Percentiles rank a stretch among this genome's conserved stretches.
These are phyloP conservation scores for Drosophila flavopinicola DNA, from an alignment of 2,888 invertebrate genomes.

Conservation along the genomic window DNA sequence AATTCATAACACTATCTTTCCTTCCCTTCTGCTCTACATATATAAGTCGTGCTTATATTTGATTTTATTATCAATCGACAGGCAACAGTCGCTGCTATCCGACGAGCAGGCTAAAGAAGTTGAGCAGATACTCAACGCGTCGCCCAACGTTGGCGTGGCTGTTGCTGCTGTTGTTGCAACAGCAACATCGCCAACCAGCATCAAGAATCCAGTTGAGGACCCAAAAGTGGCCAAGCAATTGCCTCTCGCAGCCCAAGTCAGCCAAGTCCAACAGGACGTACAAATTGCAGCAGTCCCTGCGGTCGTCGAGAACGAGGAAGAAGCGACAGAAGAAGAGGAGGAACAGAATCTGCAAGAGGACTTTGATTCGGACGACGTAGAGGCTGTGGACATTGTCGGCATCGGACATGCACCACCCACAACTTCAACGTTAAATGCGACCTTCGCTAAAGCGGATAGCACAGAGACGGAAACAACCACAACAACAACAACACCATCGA, in stretches of 20 bases:
- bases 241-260: constrained; percentile 1
- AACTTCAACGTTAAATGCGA: constrained; percentile 50
- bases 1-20: constrained; percentile 1
- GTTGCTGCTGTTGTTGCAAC: constrained; percentile 82
- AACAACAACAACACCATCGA: constrained; percentile 60
- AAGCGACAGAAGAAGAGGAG: constrained; percentile 34
- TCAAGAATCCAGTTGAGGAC: constrained; percentile 81
- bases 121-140: constrained; percentile 90
- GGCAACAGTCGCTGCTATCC: constrained; percentile 92
- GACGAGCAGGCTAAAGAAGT: constrained; percentile 97
- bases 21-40: background rate
- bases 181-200: constrained; percentile 77
- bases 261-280: constrained; percentile 42
- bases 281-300: constrained; percentile 53
- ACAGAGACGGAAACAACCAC: constrained; percentile 63
- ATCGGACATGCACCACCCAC: constrained; percentile 66
- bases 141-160: constrained; percentile 79
- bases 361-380: constrained; percentile 79
- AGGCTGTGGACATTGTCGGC: constrained; percentile 77
- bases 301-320: constrained; percentile 27
- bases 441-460: constrained; percentile 68
- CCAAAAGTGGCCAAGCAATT: constrained; percentile 22
- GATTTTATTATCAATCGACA: constrained; percentile 78
- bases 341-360: constrained; percentile 46
- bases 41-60: constrained; percentile 9